Base-by-base conservation (phyloP, 2,113 vertebrate species). In the Toxotes chatareus region DNA sequence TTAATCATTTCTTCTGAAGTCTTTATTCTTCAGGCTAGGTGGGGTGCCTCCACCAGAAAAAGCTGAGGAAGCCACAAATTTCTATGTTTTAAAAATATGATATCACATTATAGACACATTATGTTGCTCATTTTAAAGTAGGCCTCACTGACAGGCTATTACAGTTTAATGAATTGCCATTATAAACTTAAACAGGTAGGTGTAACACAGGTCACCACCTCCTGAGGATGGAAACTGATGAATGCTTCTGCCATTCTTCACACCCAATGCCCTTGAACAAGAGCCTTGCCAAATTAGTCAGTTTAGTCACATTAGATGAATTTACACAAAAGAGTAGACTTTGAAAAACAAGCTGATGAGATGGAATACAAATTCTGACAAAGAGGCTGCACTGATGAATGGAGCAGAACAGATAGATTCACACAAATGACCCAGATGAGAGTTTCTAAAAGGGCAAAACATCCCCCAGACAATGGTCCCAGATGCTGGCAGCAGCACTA, bases 281-380 rank as follows among this genome's bases (percentile, higher is more conserved):
- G 32, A 85, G 27, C 27, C 27, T 9, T 2, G 27, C 51, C 61
- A n/a, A 62, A 56, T 78, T 59, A 64, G 67, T 56, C 44, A 76
- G 69, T 62, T 82, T 55, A 77, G 75, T 78, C 65, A 60, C 62
- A 78, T 86, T 79, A 69, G 86, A 76, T 73, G 68, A 82, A 84
- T 59, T 42, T 10, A 17, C 56, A 77, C 69, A 78, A 78, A 84
- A 73, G 46, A 74, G 53, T 5, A 68, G 65, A 65, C 68, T 73
- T 38, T 46, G 21, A 56, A 72, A 77, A 79, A 71, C 57, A 86
- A 80, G 73, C 61, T 34, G 51, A 70, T 89, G 55, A 73, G 55
- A 70, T 73, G 23, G 84, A 84, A 80, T 72, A 73, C 64, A 85
- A 61, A 68, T 76, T 57, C 21, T 79, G 79, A 88, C 73, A 82